Evolutionary conservation across 1,140 invertebrate species (phyloP), one percentile per base, ranked within the genome.

Genomic region (Cylas formicarius): DNA sequence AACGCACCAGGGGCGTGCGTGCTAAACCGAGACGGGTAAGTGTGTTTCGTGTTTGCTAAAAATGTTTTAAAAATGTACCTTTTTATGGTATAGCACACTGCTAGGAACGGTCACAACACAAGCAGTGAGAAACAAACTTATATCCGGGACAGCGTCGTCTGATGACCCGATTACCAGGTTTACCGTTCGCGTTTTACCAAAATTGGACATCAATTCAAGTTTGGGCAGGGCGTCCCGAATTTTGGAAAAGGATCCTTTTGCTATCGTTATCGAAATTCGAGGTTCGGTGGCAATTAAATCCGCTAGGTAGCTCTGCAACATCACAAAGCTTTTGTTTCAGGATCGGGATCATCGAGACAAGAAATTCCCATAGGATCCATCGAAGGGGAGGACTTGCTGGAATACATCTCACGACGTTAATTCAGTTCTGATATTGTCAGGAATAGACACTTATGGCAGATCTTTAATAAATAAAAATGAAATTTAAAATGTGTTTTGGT

Each of bases 181-280:
- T 6, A 66, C 84, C 1, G 75, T 80, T 44, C 82, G 82, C 55
- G 80, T 89, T 50, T 88, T 82, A 57, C 78, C 81, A 31, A 82
- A 82, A 67, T 71, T 90, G 18, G 67, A 72, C 16, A 65, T 78
- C 28, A 67, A 75, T 42, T 76, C 81, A 1, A 75, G 72, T 14
- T 61, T 93, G 0, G 84, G 85, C 4, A 73, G 78, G 49, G 67
- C 93, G 24, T 88, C 86, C 0, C 69, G 82, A 24, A 76, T 90
- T 53, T 69, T 95, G 13, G 84, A 92, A 61, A 81, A 78, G 20
- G 81, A 90, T 51, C 70, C 81, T 28, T 90, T 80, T 64, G 86
- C 82, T 1, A 60, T 92, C 2, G 75, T 93, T 11, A 61, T 67
- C 13, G 58, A 70, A 44, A 56, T 17, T 19, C 36, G 26, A 19